A percentile compares a stretch with the other conserved stretches of the same genome.
Conservation (phyloP, 2,113 vertebrate genomes). For the Otis tarda region DNA sequence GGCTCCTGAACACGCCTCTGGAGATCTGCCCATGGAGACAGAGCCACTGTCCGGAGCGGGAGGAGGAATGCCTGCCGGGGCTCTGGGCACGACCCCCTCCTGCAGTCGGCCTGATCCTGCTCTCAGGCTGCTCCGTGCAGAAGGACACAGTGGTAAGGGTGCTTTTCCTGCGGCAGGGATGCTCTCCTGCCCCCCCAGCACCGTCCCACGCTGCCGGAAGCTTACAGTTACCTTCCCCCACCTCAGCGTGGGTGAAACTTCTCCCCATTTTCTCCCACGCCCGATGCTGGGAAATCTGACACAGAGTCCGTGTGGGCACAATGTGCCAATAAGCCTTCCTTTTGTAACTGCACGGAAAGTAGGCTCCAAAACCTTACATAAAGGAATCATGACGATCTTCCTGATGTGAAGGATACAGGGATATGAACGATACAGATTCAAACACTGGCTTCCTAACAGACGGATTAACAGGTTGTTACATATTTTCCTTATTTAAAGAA, state of each 20-base stretch:
- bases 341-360: background rate
- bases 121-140: fast-evolving
- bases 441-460: background rate
- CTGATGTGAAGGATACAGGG: background rate
- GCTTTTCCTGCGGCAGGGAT: too few relatives aligned
- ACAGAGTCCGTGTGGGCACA: background rate
- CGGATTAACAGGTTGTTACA: too few relatives aligned
- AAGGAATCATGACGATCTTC: background rate
- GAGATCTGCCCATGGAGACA: background rate
- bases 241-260: background rate
- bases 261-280: background rate
- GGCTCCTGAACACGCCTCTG: background rate
- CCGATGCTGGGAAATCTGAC: background rate
- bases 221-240: too few relatives aligned
- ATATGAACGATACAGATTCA: background rate
- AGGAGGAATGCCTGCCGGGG: fast-evolving
- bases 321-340: background rate
- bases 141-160: background rate
- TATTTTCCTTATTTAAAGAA: background rate
- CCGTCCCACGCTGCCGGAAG: fast-evolving
- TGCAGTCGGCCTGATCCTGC: background rate
- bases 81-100: background rate
- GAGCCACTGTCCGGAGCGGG: fast-evolving
- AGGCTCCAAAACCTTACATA: background rate
- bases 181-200: background rate